phyloP scores from a whole-genome alignment of 1,140 invertebrate genomes.

The Pachypeltis micranthus region DNA sequence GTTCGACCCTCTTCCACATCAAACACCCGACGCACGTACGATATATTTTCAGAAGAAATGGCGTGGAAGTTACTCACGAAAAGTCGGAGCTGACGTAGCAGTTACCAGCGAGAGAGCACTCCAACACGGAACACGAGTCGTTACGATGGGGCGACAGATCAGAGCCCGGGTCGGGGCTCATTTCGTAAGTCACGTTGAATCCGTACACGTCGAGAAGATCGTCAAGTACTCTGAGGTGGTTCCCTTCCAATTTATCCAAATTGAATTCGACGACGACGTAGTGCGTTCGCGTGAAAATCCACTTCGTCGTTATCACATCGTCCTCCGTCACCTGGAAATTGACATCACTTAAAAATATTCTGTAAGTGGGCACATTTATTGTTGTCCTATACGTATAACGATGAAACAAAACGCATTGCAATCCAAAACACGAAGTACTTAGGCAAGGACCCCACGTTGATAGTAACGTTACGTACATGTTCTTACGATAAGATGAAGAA shows the following conservation, averaged over 20 bases:
- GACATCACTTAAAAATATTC: too few species aligned
- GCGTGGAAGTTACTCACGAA: slow-evolving; percentile 50
- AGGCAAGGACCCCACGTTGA: too few species aligned
- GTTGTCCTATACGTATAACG: too few species aligned
- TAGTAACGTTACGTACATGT: too few species aligned
- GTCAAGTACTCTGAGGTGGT: slow-evolving; percentile 68
- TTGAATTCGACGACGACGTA: slow-evolving; percentile 67
- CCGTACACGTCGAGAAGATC: slow-evolving; percentile 73
- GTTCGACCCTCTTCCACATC: too few species aligned
- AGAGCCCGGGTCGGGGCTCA: slow-evolving; percentile 31
- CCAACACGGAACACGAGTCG: slow-evolving; percentile 57
- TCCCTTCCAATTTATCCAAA: slow-evolving; percentile 59
- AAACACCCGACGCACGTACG: too few species aligned
- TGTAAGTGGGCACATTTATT: too few species aligned
- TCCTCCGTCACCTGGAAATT: slow-evolving; percentile 22
- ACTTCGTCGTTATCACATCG: slow-evolving; percentile 53
- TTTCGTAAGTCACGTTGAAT: slow-evolving; percentile 85
- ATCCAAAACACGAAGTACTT: too few species aligned
- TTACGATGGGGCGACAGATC: slow-evolving; percentile 17
- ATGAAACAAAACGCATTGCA: too few species aligned
- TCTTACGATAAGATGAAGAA: too few species aligned
- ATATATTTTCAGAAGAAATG: too few species aligned
- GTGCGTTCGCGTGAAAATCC: slow-evolving; percentile 54
- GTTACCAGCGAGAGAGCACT: slow-evolving; percentile 71
- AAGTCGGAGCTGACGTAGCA: slow-evolving; percentile 60